phyloP scores from a whole-genome alignment of 2,888 invertebrate species.

The Luperina nickerlii region DNA sequence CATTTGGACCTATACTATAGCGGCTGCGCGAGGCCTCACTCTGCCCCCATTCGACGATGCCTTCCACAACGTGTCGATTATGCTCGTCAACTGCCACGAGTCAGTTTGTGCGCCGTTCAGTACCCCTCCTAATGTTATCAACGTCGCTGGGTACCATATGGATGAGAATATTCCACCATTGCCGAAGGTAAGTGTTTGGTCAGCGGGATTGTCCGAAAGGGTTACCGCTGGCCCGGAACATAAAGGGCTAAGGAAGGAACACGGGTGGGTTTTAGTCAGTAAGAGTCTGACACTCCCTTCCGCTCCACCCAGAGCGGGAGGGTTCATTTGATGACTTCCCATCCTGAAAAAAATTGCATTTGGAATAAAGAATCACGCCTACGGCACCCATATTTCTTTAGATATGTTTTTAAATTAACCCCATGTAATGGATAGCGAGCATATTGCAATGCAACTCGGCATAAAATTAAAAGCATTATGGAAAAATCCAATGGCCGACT shows the following conservation, averaged over 20 bases:
- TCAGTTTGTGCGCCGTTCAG: slow-evolving; percentile 70
- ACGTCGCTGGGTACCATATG: slow-evolving; percentile 80
- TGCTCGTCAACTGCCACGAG: slow-evolving; percentile 78
- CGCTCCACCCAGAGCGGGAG: no score
- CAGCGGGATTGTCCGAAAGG: no score
- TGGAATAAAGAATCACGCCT: background rate
- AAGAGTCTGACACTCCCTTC: no score
- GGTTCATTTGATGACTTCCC: no score
- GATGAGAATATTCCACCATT: slow-evolving; percentile 71
- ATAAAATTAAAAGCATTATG: background rate
- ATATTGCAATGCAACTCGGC: background rate
- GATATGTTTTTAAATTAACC: background rate
- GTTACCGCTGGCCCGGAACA: no score
- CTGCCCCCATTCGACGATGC: slow-evolving; percentile 72
- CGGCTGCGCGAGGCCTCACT: slow-evolving; percentile 69
- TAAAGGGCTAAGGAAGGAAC: no score
- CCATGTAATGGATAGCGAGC: no score
- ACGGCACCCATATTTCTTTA: background rate
- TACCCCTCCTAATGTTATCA: slow-evolving; percentile 77
- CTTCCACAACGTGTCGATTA: slow-evolving; percentile 72
- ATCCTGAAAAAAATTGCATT: no score
- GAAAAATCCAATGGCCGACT: background rate
- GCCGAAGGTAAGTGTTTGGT: slow-evolving; percentile 74
- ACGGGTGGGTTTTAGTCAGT: no score
- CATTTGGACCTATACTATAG: slow-evolving; percentile 72